Conservation (phyloP, 2,113 vertebrate genomes). For the Ameiurus melas region DNA sequence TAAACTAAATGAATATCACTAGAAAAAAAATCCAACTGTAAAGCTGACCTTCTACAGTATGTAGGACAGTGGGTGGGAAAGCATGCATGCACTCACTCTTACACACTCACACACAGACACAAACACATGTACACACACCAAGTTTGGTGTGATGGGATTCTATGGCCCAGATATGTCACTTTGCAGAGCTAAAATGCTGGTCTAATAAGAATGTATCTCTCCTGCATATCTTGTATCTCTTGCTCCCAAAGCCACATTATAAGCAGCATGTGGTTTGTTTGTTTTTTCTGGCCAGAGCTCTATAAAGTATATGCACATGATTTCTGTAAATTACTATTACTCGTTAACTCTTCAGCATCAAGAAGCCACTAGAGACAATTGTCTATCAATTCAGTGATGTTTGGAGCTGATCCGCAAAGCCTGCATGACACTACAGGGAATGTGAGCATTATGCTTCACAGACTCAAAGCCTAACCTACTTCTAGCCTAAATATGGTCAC, state of each 20-base stretch:
- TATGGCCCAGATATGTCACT: constrained; percentile 45
- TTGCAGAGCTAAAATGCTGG: constrained; percentile 12
- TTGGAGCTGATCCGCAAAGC: constrained; percentile 17
- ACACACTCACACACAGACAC: constrained; percentile 1
- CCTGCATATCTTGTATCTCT: constrained; percentile 1
- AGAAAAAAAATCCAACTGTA: neutral
- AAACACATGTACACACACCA: neutral
- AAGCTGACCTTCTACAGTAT: constrained; percentile 23
- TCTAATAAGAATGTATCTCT: constrained; percentile 17
- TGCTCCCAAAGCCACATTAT: neutral
- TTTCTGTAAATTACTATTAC: neutral
- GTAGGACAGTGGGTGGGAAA: constrained; percentile 17
- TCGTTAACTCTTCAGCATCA: neutral
- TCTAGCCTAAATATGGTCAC: constrained; percentile 6
- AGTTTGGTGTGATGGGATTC: constrained; percentile 37
- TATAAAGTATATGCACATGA: constrained; percentile 23
- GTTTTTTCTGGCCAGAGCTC: constrained; percentile 9
- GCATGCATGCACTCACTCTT: neutral
- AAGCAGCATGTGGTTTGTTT: neutral
- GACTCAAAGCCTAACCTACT: constrained; percentile 15
- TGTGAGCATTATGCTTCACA: constrained; percentile 11
- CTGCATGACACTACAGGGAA: neutral
- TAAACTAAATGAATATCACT: neutral
- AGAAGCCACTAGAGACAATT: constrained; percentile 12
- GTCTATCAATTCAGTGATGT: constrained; percentile 13